Base-by-base conservation (phyloP, 2,113 vertebrate genomes). In the Hippocampus comes region DNA sequence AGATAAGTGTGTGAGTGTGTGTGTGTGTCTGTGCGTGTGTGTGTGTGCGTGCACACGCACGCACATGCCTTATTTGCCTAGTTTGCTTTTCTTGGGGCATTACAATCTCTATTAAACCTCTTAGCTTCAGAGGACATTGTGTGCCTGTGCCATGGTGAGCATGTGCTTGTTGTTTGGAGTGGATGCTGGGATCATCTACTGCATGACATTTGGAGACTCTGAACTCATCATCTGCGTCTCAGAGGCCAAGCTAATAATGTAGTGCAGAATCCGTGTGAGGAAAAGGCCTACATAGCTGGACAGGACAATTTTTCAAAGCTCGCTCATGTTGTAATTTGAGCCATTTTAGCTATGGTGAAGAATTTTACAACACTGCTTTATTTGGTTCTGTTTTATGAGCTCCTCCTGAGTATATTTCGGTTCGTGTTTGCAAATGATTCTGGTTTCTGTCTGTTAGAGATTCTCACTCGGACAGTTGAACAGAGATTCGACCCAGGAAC, bases 51-150 rank as follows among this genome's bases (percentile, higher is more conserved):
- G 34, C 34, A 38, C 34, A 38, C 34, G 34, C 34, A 34, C 4
- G 4, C 30, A 34, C 30, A 6, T 12, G 71, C 49, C 18, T 63
- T 67, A 59, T 78, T 59, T 74, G 30, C 23, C n/a, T 71, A 23
- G 46, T 78, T 38, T 71, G 34, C 55, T 72, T 77, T 72, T 80
- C 34, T 76, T 67, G 34, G 2, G 75, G 30, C 27, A 10, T 57
- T 27, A 7, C 46, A 76, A 68, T 70, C 41, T 67, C 10, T 65
- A n/a, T 55, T 57, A 69, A 56, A 68, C 71, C 41, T 66, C 72
- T 53, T 77, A 61, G 25, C 53, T 42, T 74, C 67, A 14, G 23
- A 67, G 68, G 46, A 64, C 51, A 61, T 18, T 79, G 48, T 48
- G 25, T 64, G 20, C 8, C 14, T 77, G 18, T 64, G 34, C 18